A percentile compares a stretch with the other conserved stretches of the same genome.
Conservation (phyloP, 1,140 invertebrate species). For the Proctacanthus coquilletti region DNA sequence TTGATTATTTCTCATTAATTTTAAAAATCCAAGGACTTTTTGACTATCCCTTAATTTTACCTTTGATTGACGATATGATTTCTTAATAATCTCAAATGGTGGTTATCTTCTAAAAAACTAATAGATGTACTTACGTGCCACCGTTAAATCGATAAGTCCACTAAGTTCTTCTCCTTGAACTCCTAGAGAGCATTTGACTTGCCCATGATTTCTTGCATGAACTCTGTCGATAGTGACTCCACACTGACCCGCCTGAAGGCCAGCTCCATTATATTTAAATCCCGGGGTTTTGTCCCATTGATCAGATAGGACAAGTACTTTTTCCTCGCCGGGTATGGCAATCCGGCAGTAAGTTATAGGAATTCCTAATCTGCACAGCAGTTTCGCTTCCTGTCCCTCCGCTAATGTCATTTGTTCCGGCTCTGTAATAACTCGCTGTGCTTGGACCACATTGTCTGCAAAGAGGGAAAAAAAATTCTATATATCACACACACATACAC, state of each 20-base stretch:
- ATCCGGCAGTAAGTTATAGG: constrained; percentile 33
- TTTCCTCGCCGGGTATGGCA: constrained; percentile 31
- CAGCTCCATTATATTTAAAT: constrained; percentile 36
- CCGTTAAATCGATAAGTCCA: constrained; percentile 43
- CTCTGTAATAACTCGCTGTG: constrained; percentile 24
- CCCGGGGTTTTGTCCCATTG: constrained; percentile 24
- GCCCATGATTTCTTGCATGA: constrained; percentile 46
- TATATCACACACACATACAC: no score
- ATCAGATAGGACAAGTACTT: constrained; percentile 20
- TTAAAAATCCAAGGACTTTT: no score
- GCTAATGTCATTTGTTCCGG: constrained; percentile 23
- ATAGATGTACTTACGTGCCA: constrained; percentile 46
- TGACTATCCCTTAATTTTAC: no score
- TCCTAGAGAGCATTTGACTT: constrained; percentile 42
- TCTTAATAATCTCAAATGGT: constrained; percentile 1
- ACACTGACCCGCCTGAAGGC: constrained; percentile 44
- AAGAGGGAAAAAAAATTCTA: no score
- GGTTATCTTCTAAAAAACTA: neutral
- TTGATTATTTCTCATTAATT: no score
- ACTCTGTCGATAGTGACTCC: constrained; percentile 45
- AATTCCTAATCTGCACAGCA: constrained; percentile 30
- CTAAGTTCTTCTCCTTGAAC: constrained; percentile 33
- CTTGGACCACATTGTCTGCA: no score
- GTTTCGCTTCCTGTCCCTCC: constrained; percentile 30
- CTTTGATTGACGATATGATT: no score